Evolutionary conservation across 2,888 invertebrate genomes (phyloP).

Genomic region (Machimus rusticus): DNA sequence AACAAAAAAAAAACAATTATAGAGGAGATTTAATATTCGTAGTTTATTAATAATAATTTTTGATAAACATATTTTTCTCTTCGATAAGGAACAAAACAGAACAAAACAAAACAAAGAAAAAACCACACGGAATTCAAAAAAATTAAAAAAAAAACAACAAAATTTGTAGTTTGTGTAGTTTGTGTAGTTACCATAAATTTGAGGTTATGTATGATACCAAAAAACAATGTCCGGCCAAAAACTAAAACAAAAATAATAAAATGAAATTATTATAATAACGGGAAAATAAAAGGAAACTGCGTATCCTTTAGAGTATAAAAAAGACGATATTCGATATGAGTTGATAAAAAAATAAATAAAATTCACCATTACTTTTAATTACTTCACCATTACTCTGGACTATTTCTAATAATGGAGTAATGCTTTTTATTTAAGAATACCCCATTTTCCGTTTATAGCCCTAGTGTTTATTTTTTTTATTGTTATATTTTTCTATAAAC

Average conservation of each 20-base stretch:
- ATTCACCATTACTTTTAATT: neutral
- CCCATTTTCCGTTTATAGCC: too few relatives aligned
- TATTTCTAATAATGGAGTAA: too few relatives aligned
- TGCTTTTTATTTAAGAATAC: too few relatives aligned
- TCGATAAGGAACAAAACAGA: slow-evolving; percentile 9
- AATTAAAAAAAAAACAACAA: neutral
- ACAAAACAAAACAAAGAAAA: neutral
- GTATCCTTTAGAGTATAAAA: too few relatives aligned
- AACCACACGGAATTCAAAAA: neutral
- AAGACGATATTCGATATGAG: too few relatives aligned
- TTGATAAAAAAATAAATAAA: too few relatives aligned
- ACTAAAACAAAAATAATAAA: neutral
- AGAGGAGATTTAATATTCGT: slow-evolving; percentile 27
- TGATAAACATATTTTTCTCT: slow-evolving; percentile 40
- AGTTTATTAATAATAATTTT: slow-evolving; percentile 30
- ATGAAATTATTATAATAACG: neutral
- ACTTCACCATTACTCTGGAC: too few relatives aligned
- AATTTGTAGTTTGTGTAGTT: slow-evolving; percentile 30
- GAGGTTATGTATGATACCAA: neutral
- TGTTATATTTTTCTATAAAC: too few relatives aligned
- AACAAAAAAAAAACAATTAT: neutral
- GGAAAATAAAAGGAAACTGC: too few relatives aligned
- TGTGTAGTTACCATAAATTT: neutral
- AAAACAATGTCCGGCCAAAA: neutral
- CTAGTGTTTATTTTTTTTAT: too few relatives aligned